Evolutionary conservation across 2,888 invertebrate species (phyloP), one percentile per base, ranked within the genome.

Genomic region (Microctonus aethiopoides): DNA sequence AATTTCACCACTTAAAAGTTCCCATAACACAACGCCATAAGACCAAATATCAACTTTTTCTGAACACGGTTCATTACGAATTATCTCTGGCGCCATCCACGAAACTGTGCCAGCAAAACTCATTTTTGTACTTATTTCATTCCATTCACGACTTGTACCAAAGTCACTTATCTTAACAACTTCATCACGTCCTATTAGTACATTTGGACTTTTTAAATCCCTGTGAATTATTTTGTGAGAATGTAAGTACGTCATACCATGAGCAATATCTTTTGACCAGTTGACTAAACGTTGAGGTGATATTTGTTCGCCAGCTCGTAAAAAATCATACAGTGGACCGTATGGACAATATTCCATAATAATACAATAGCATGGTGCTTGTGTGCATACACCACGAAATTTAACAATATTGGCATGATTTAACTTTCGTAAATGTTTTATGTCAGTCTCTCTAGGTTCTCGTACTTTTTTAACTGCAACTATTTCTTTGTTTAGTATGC

Each of bases 41-140:
- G 98, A 97, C 98, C 99, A 99, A 72, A 99, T 95, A 85, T 99
- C 99, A 0, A 99, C 97, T 86, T 98, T 96, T 84, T 99, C 98
- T 0, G 96, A 97, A 87, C 98, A 99, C 0, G 95, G 96, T 84
- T 98, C 96, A 83, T 97, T 97, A 72, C 97, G 91, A 77, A 99
- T 98, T 51, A 99, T 95, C 88, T 99, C 99, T 0, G 99, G 99
- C 0, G 99, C 98, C 99, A 99, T 99, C 99, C 99, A 99, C 0
- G 98, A 96, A 0, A 98, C 96, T 0, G 99, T 99, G 51, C 99
- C 99, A 1, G 97, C 97, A 87, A 99, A 99, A 74, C 96, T 95
- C 99, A 99, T 99, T 82, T 95, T 94, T 54, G 96, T 95, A 84
- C 96, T 97, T 51, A 94, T 95, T 83, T 97, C 95, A 86, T 96